Conservation (phyloP, 2,888 invertebrate genomes). For the Pasiphila rectangulata region DNA sequence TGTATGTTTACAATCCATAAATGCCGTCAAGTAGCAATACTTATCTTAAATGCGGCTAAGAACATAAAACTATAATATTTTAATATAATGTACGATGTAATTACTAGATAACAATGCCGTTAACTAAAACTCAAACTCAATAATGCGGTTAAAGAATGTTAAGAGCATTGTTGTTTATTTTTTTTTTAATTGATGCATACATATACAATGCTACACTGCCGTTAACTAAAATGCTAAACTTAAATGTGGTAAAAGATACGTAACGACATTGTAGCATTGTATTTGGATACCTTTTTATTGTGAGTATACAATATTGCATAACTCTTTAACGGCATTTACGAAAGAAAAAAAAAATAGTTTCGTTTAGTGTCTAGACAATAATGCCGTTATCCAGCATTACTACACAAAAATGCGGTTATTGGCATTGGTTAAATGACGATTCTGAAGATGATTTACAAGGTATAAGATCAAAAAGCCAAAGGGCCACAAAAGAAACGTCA, state of each 20-base stretch:
- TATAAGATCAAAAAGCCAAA: too few relatives aligned
- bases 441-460: too few relatives aligned
- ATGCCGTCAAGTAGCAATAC: not conserved
- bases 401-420: not conserved
- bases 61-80: not conserved
- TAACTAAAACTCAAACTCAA: not conserved
- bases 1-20: not conserved
- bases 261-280: not conserved
- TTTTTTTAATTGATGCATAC: not conserved
- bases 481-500: too few relatives aligned
- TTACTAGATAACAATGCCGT: not conserved
- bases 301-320: not conserved
- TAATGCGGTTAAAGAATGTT: not conserved
- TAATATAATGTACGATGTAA: not conserved
- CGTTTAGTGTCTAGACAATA: not conserved
- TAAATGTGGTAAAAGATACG: not conserved
- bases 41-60: conserved; percentile 1
- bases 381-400: not conserved
- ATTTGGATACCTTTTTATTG: not conserved
- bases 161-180: not conserved
- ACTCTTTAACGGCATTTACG: not conserved
- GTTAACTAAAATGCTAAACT: not conserved
- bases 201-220: not conserved
- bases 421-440: too few relatives aligned
- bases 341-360: not conserved